Conservation (phyloP, 2,888 invertebrate genomes). For the Rhodophaea formosa region DNA sequence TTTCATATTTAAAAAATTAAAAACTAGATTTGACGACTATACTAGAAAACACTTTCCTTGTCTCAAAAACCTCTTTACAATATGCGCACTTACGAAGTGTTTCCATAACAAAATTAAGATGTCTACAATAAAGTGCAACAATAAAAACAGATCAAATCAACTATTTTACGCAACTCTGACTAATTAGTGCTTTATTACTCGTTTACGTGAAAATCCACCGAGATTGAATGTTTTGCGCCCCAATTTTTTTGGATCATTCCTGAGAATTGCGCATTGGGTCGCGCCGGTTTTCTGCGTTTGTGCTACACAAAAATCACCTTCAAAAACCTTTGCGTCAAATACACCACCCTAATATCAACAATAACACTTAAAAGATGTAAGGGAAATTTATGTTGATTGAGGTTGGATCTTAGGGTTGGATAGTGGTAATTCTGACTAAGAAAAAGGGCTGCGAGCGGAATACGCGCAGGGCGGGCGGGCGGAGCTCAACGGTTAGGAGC, state of each 20-base stretch:
- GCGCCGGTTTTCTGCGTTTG: constrained; percentile 59
- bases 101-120: neutral
- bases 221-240: constrained; percentile 41
- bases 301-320: constrained; percentile 51
- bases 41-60: no score
- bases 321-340: constrained; percentile 26
- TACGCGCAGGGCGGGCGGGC: constrained; percentile 49
- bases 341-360: neutral
- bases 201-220: neutral
- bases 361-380: neutral
- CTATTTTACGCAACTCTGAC: neutral
- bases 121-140: neutral
- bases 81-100: no score
- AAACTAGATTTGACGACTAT: no score
- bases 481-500: constrained; percentile 43
- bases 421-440: neutral
- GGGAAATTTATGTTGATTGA: neutral
- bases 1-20: no score
- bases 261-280: constrained; percentile 74
- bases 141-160: neutral
- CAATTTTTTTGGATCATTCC: constrained; percentile 57
- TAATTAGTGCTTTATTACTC: neutral
- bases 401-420: no score
- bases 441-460: constrained; percentile 27
- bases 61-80: no score